These are phyloP conservation scores for Ceyx erithaca DNA, from an alignment of 2,797 vertebrate species.

Conservation along the genomic window DNA sequence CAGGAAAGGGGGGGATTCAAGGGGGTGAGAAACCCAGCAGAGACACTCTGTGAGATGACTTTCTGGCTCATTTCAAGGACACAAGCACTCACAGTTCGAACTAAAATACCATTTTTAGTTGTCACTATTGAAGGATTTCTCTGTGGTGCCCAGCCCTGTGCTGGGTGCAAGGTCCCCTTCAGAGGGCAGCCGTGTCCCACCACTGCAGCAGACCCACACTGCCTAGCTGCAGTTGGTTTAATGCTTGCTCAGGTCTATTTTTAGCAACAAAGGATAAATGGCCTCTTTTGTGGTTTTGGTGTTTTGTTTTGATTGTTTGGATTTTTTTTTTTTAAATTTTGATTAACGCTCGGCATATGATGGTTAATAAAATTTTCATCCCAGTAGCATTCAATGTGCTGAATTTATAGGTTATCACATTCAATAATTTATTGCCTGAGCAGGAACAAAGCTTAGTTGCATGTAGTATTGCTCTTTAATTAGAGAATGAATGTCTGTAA, in stretches of 20 bases:
- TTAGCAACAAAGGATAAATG: neutral
- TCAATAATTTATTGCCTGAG: neutral
- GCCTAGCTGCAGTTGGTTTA: fast-evolving
- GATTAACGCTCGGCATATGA: neutral
- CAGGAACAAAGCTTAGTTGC: neutral
- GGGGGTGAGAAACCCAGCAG: too few species aligned
- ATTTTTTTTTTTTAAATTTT: neutral
- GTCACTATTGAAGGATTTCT: neutral
- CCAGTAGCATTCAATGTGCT: neutral
- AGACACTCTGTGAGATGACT: neutral
- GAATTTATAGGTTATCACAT: neutral
- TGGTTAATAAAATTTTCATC: neutral
- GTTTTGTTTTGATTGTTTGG: neutral
- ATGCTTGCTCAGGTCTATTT: neutral
- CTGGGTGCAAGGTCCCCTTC: neutral
- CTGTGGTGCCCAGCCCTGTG: too few species aligned
- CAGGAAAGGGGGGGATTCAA: too few species aligned
- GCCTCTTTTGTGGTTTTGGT: neutral
- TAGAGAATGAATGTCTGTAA: neutral
- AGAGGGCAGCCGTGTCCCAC: neutral
- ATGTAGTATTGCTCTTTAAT: neutral
- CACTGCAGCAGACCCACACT: neutral
- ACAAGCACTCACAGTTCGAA: neutral
- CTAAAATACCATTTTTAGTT: neutral
- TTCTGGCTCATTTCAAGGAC: neutral